Conservation (phyloP, 2,113 vertebrate species). For the Ellobius talpinus region DNA sequence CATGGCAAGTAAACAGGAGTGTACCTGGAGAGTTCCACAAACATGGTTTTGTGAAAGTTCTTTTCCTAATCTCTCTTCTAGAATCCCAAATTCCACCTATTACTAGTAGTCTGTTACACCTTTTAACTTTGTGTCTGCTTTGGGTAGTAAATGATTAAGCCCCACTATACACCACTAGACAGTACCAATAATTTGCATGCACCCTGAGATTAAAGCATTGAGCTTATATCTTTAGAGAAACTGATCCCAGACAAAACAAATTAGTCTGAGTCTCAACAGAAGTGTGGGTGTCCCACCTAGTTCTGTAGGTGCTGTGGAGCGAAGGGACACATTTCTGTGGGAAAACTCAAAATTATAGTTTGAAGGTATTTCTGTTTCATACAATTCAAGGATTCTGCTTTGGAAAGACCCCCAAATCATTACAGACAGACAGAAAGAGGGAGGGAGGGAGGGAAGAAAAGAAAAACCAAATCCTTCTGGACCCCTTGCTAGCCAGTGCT, state of each 20-base stretch:
- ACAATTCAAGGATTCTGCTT: neutral
- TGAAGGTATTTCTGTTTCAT: neutral
- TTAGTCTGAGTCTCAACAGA: constrained; percentile 28
- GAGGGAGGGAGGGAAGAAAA: neutral
- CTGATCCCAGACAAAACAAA: constrained; percentile 56
- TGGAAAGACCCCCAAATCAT: neutral
- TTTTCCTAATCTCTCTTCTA: neutral
- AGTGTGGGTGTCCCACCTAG: neutral
- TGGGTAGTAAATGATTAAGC: constrained; percentile 54
- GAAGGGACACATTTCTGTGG: constrained; percentile 55
- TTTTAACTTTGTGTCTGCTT: constrained; percentile 19
- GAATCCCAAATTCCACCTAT: neutral
- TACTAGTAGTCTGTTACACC: neutral
- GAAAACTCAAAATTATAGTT: constrained; percentile 11
- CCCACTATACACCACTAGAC: neutral
- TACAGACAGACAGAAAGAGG: neutral
- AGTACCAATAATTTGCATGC: neutral
- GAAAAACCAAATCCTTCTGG: neutral
- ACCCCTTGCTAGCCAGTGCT: neutral
- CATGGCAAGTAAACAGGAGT: neutral
- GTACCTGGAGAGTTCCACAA: neutral
- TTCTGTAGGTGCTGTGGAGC: neutral
- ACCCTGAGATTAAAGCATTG: constrained; percentile 30
- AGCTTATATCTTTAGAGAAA: constrained; percentile 44
- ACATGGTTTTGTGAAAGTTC: neutral